Evolutionary conservation across 2,888 invertebrate genomes (phyloP).

Genomic region (Amorpha juglandis): DNA sequence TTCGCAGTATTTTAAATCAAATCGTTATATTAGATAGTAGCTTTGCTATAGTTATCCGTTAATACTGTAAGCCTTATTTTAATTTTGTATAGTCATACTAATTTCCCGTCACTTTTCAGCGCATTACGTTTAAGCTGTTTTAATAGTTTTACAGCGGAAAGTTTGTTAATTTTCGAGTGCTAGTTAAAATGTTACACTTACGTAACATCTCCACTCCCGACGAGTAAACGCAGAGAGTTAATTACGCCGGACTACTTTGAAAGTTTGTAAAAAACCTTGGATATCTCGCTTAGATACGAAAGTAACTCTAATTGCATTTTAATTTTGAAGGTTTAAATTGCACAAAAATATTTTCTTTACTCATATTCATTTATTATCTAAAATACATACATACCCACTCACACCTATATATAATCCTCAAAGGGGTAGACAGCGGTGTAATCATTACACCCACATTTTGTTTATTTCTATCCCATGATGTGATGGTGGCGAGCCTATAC

Average conservation of each 20-base stretch:
- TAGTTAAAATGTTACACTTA: slow-evolving; percentile 49
- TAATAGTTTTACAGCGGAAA: slow-evolving; percentile 46
- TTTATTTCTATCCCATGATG: too few species aligned
- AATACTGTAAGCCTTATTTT: neutral
- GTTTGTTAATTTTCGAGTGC: slow-evolving; percentile 41
- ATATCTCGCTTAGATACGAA: neutral
- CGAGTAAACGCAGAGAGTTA: slow-evolving; percentile 27
- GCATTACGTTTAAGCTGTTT: slow-evolving; percentile 34
- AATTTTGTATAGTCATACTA: neutral
- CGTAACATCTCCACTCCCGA: slow-evolving; percentile 35
- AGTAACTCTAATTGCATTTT: slow-evolving; percentile 12
- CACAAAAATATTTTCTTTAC: neutral
- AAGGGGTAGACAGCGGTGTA: too few species aligned
- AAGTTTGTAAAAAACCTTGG: neutral
- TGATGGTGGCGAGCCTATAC: too few species aligned
- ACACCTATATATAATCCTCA: too few species aligned
- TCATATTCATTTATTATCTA: neutral
- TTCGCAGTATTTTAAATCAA: too few species aligned
- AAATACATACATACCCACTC: too few species aligned
- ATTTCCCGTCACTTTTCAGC: slow-evolving; percentile 15
- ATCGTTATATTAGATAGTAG: too few species aligned
- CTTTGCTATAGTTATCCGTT: too few species aligned
- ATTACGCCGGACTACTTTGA: slow-evolving; percentile 21
- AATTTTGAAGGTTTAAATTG: neutral
- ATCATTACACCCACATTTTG: too few species aligned